Base-by-base conservation (phyloP, 2,888 invertebrate species). In the Glaucopsyche alexis region DNA sequence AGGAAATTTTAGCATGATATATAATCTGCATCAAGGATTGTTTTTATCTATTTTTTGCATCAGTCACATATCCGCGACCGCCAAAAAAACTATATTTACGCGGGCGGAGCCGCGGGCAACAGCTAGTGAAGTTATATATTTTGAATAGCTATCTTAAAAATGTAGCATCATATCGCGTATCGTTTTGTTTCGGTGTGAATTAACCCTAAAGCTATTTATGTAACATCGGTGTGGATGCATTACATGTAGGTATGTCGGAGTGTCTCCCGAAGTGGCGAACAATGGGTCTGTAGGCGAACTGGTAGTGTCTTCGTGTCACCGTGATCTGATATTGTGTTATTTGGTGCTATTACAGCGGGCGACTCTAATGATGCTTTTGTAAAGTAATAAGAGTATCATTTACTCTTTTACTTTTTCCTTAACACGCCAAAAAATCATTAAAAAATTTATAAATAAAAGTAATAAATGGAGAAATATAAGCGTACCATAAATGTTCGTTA, bases 231-330 rank as follows among this genome's bases (percentile, higher is more conserved):
- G 60, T 60, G 47, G 11, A 60, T 29, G 29, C 29, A 29, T 7
- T 11, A 60, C 55, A 55, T 29, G 13, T 60, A 60, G 60, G 60
- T 60, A 60, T 29, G 60, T 60, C 14, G 60, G 60, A 29, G 29
- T 60, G 60, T 60, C 60, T 60, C 60, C 60, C 60, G 29, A 60
- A 60, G 47, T 72, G 72, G 71, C 71, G 71, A 75, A 74, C 79
- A 82, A 87, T 88, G 88, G 80, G 85, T 47, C 78, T 83, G 88
- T 89, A 89, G 88, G 88, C 88, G 88, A 87, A 86, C 88, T 82
- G 84, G 88, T 69, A 29, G 47, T 16, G 49, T 29, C 67, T 81
- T 82, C 42, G 47, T 19, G 67, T 67, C 67, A 47, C 67, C 13
- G 13, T 47, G 76, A 75, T 73, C 55, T 76, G 45, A 47, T 69